A percentile compares a stretch with the other conserved stretches of the same genome.
Conservation (phyloP, 2,113 vertebrate genomes). For the Rhineura floridana region DNA sequence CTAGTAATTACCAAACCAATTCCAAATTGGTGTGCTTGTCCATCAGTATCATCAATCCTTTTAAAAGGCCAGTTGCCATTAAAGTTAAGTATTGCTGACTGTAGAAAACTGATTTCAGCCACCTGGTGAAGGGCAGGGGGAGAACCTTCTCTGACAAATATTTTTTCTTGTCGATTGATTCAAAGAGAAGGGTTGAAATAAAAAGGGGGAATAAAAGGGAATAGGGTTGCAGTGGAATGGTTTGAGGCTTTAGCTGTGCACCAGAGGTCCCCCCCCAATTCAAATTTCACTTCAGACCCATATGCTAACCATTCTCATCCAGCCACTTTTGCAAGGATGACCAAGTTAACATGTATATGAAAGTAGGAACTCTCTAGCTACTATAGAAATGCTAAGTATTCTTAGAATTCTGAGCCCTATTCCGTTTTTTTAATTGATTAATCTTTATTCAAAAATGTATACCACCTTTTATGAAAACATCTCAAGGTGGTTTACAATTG, state of each 20-base stretch:
- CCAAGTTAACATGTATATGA: neutral
- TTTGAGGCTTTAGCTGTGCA: neutral
- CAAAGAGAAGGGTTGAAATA: conserved; percentile 34
- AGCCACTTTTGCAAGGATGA: neutral
- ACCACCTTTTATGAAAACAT: too few species aligned
- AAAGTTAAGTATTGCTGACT: neutral
- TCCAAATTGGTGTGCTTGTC: neutral
- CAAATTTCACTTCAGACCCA: too few species aligned
- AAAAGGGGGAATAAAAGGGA: conserved; percentile 58
- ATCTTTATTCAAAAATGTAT: too few species aligned
- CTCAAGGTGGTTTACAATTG: too few species aligned
- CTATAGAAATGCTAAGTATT: neutral
- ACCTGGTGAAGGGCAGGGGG: neutral
- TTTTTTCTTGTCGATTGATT: conserved; percentile 40
- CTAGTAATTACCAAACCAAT: neutral
- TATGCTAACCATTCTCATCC: too few species aligned
- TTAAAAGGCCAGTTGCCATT: neutral
- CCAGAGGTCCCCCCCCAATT: neutral
- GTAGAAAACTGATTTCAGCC: conserved; percentile 1
- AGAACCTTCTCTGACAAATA: conserved; percentile 5
- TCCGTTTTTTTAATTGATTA: too few species aligned
- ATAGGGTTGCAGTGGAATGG: conserved; percentile 42
- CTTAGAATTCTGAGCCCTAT: neutral
- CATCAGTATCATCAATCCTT: neutral
- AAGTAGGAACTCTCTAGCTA: neutral